phyloP scores from a whole-genome alignment of 2,888 invertebrate species.

The Platynereis dumerilii region DNA sequence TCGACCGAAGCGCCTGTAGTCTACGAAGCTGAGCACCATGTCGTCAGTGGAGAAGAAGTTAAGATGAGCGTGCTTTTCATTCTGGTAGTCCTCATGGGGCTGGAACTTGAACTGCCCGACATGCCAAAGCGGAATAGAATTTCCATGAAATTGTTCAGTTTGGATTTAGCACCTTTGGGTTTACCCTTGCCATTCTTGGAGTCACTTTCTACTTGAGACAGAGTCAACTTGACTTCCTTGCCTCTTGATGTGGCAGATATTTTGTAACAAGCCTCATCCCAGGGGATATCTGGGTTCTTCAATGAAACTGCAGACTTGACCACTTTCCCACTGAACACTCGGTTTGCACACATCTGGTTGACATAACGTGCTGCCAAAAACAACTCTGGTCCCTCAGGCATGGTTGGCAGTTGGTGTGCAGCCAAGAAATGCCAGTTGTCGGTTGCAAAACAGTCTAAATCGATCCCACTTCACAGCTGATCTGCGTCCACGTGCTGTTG shows the following conservation, averaged over 20 bases:
- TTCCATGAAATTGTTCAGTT: slow-evolving; percentile 47
- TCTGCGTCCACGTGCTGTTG: too few species aligned
- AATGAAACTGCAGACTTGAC: slow-evolving; percentile 52
- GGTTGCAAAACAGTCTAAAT: neutral
- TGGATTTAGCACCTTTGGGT: neutral
- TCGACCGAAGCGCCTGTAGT: slow-evolving; percentile 58
- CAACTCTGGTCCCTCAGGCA: slow-evolving; percentile 63
- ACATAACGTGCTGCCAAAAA: slow-evolving; percentile 53
- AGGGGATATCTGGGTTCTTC: slow-evolving; percentile 52
- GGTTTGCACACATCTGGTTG: slow-evolving; percentile 47
- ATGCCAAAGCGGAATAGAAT: slow-evolving; percentile 60
- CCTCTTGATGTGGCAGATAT: slow-evolving; percentile 53
- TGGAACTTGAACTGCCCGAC: slow-evolving; percentile 60
- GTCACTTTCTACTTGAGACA: slow-evolving; percentile 28
- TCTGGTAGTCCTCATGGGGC: slow-evolving; percentile 35
- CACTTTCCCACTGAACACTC: slow-evolving; percentile 50
- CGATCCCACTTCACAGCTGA: neutral
- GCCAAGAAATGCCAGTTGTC: too few species aligned
- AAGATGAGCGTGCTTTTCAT: slow-evolving; percentile 59
- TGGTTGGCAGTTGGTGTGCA: too few species aligned
- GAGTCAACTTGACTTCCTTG: slow-evolving; percentile 56
- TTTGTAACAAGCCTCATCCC: slow-evolving; percentile 44
- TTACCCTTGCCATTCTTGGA: slow-evolving; percentile 33
- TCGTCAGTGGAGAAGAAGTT: slow-evolving; percentile 49
- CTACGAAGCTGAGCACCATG: slow-evolving; percentile 60